Percentiles rank a stretch among this genome's conserved stretches.
Conservation (phyloP, 2,888 invertebrate genomes). For the Prosapia bicincta region DNA sequence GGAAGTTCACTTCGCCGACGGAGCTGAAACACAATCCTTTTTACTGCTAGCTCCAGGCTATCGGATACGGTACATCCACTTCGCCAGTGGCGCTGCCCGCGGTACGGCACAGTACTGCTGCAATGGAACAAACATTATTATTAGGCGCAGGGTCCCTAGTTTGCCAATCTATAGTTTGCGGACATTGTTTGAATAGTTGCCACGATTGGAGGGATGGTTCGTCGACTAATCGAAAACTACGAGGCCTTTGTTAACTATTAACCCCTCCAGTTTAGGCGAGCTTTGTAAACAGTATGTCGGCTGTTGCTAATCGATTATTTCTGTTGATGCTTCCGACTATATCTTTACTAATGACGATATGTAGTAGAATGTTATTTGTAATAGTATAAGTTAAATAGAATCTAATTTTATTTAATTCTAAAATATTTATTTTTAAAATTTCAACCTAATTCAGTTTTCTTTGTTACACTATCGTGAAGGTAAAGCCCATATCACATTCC, state of each 20-base stretch:
- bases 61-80: not conserved
- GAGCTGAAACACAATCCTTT: not conserved
- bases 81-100: not conserved
- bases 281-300: not conserved
- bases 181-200: not conserved
- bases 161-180: not conserved
- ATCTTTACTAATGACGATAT: not conserved
- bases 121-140: conserved; percentile 2
- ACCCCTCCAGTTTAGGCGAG: not conserved
- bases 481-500: too few species aligned
- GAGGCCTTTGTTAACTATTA: not conserved
- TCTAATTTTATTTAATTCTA: too few species aligned
- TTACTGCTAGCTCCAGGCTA: not conserved
- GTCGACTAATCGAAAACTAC: not conserved
- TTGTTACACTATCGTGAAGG: too few species aligned
- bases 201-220: not conserved
- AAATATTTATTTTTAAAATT: too few species aligned
- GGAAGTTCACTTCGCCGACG: not conserved
- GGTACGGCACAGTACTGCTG: not conserved
- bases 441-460: too few species aligned
- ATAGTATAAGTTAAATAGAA: too few species aligned
- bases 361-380: too few species aligned
- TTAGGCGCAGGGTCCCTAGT: not conserved
- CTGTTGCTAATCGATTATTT: not conserved
- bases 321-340: not conserved